Evolutionary conservation across 2,113 vertebrate genomes (phyloP), one percentile per base, ranked within the genome.

Genomic region (Rhinolophus sinicus): DNA sequence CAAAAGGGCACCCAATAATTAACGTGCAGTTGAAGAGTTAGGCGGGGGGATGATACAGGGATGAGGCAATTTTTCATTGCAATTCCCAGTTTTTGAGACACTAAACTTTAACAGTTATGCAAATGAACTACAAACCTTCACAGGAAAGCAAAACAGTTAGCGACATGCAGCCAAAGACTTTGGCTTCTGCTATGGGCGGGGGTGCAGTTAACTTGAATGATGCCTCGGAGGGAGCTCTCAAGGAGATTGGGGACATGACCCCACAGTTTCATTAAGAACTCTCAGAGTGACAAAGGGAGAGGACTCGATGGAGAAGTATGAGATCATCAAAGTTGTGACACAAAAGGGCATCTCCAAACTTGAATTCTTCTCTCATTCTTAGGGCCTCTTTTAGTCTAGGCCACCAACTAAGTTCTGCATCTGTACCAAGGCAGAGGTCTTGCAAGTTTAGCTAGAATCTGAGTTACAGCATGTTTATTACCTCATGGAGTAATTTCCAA

Each of bases 401-500:
- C 54, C 4, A 2, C 35, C 16, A 40, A 6, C 9, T 54, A 52
- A 54, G 12, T 10, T 90, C 77, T 86, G 11, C 18, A 26, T 88
- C 44, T 72, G 14, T 33, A 77, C 30, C 14, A 44, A 85, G 40
- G 21, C 35, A 62, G 12, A 50, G 7, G 30, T 14, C 52, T 92
- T 33, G 5, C 26, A 58, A 58, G 26, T 56, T 58, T 50, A 73
- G 76, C 96, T 78, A 89, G 91, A 65, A 94, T 81, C 60, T 18
- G 73, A 92, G 78, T 84, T 30, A 24, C 12, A 47, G 58, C 93
- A 64, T 78, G 62, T 67, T 58, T 54, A 1, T 50, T 38, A 70
- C n/a, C 82, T 92, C 88, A 50, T 87, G 69, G 73, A 88, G 94
- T 54, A 67, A 89, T 89, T 97, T 97, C 28, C n/a, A 44, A 47